Base-by-base conservation (phyloP, 2,888 invertebrate genomes). In the Polymixis flavicincta region DNA sequence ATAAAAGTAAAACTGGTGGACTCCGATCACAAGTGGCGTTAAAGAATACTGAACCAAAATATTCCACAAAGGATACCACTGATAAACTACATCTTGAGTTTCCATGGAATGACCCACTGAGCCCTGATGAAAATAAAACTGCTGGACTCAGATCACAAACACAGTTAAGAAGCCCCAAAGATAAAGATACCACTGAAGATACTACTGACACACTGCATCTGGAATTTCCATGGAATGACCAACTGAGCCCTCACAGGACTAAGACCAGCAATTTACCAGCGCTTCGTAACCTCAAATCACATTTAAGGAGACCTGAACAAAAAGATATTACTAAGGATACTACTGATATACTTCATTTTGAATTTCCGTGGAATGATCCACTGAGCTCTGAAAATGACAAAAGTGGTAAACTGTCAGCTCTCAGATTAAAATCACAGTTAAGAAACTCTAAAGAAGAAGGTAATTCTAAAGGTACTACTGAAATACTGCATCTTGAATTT, bases 151-250 rank as follows among this genome's bases (percentile, higher is more conserved):
- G n/a, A 37, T 6, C 17, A 7, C 22, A 60, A 52, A 0, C 13
- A 9, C 25, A 37, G 14, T 60, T 52, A 32, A 28, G 14, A 6
- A 57, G 1, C 25, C 1, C 13, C 5, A 6, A 45, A 25, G 3
- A 60, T 19, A 28, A 52, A 32, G n/a, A 66, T 50, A 9, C 22
- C 2, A 2, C 6, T 52, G n/a, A 32, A 17, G 45, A 54, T 67
- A 22, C 57, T 19, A 54, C 8, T 2, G 32, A 64, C 32, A 14
- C 6, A 6, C 8, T 81, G 9, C 28, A 80, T 2, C 81, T 76
- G 7, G 71, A 76, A n/a, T 76, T 17, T 57, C 80, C 80, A 11
- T 80, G 76, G 80, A 80, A 80, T 13, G 48, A 50, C 19, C 9
- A 3, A 64, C 28, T n/a, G n/a, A 55, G 19, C 42, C 1, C 25